Evolutionary conservation across 2,113 vertebrate genomes (phyloP).

Genomic region (Cyanistes caeruleus): DNA sequence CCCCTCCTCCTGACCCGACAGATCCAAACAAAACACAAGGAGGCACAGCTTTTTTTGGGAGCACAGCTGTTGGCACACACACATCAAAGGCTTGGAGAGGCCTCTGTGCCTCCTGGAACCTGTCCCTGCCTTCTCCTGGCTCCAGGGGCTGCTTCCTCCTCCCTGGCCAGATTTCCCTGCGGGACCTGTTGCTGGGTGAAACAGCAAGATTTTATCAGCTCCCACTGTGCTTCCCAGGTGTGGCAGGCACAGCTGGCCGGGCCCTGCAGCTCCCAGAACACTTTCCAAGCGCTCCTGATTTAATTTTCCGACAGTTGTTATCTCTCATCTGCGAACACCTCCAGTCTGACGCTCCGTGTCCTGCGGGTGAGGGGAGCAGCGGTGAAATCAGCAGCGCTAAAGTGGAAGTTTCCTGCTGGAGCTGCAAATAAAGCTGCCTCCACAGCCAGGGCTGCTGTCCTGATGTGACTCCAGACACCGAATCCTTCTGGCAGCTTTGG

Average conservation of each 20-base stretch:
- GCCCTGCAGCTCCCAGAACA: neutral
- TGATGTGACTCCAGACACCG: neutral
- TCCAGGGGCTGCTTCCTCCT: neutral
- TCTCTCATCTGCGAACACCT: constrained; percentile 24
- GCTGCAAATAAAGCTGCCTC: neutral
- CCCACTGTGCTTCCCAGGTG: neutral
- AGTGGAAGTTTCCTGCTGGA: neutral
- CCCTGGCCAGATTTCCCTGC: neutral
- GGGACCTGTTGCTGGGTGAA: constrained; percentile 32
- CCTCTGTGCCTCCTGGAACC: neutral
- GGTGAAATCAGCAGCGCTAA: neutral
- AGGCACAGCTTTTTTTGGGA: neutral
- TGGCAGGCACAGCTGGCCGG: neutral
- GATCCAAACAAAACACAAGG: neutral
- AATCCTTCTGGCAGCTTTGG: neutral
- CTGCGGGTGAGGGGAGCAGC: neutral
- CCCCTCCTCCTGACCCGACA: neutral
- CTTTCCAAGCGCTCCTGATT: neutral
- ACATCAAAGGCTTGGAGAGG: neutral
- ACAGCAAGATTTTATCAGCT: constrained; percentile 17
- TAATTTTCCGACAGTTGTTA: neutral
- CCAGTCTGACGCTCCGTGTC: neutral
- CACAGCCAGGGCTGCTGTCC: neutral
- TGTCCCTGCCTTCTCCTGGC: neutral
- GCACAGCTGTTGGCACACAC: neutral